Percentiles rank a stretch among this genome's conserved stretches.
phyloP scores from a whole-genome alignment of 1,140 invertebrate species.

The Drosophila parvula region DNA sequence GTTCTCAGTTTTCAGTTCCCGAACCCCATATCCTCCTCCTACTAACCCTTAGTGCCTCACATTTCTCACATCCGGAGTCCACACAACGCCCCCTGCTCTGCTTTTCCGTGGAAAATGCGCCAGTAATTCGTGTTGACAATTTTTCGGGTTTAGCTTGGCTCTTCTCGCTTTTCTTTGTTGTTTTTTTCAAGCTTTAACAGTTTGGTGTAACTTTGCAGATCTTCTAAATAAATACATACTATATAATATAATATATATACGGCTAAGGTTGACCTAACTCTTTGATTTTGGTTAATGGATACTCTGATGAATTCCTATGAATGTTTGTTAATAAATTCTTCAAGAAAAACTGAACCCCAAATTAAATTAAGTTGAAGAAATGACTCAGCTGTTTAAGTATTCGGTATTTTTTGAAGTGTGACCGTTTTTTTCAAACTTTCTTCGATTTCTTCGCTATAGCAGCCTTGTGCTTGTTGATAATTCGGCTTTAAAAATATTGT shows the following conservation, averaged over 20 bases:
- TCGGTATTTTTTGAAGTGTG: no score
- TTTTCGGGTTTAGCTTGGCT: conserved; percentile 48
- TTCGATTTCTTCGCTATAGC: no score
- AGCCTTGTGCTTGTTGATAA: no score
- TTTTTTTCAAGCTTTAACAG: conserved; percentile 21
- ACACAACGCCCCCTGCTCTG: not conserved
- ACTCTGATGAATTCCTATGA: not conserved
- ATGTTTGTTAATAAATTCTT: not conserved
- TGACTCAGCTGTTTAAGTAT: no score
- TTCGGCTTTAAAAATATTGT: no score
- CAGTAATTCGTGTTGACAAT: conserved; percentile 78
- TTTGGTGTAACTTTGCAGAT: not conserved
- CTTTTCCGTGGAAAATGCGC: conserved; percentile 56
- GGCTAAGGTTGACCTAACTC: not conserved
- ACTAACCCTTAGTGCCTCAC: not conserved
- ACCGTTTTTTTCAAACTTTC: no score
- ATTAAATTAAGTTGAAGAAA: no score
- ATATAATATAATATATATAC: no score
- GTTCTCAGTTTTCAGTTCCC: conserved; percentile 22
- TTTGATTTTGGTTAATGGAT: not conserved
- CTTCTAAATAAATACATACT: not conserved
- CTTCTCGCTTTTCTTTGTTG: not conserved
- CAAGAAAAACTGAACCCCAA: no score
- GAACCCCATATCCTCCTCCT: not conserved
- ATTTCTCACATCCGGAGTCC: conserved; percentile 5